These are phyloP conservation scores for Platycheirus albimanus DNA, from an alignment of 2,888 invertebrate genomes.

Conservation along the genomic window DNA sequence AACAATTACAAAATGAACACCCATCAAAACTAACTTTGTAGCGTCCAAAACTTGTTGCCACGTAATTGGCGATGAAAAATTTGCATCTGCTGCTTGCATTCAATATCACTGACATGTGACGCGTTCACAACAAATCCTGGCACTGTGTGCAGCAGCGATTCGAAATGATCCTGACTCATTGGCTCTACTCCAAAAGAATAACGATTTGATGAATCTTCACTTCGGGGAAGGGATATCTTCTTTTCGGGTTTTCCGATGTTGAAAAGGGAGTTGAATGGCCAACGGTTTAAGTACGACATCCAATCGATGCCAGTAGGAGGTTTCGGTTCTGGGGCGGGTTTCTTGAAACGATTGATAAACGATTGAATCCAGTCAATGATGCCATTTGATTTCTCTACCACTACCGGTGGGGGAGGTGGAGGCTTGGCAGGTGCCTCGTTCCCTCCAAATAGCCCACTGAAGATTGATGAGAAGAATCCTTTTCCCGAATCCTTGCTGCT, in stretches of 20 bases:
- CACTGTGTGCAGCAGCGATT: slow-evolving; percentile 86
- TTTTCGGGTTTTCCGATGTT: slow-evolving; percentile 77
- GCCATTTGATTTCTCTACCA: slow-evolving; percentile 75
- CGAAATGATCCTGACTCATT: slow-evolving; percentile 82
- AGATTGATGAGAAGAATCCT: slow-evolving; percentile 73
- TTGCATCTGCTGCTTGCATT: slow-evolving; percentile 88
- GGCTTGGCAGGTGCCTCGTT: slow-evolving; percentile 25
- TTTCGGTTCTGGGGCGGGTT: slow-evolving; percentile 62
- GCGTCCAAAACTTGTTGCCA: slow-evolving; percentile 88
- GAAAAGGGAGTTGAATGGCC: slow-evolving; percentile 81
- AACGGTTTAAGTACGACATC: slow-evolving; percentile 80
- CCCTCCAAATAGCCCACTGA: slow-evolving; percentile 74
- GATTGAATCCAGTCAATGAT: slow-evolving; percentile 80
- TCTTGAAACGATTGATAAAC: slow-evolving; percentile 75
- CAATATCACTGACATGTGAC: slow-evolving; percentile 85
- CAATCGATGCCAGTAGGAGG: slow-evolving; percentile 71
- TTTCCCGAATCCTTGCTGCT: slow-evolving; percentile 75
- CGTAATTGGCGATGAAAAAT: slow-evolving; percentile 87
- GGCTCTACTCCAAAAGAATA: slow-evolving; percentile 65
- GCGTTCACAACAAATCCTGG: slow-evolving; percentile 88
- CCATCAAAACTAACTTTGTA: slow-evolving; percentile 86
- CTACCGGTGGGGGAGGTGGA: slow-evolving; percentile 8
- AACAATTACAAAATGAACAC: no score
- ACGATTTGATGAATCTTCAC: slow-evolving; percentile 21
- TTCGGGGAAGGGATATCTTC: slow-evolving; percentile 72